Base-by-base conservation (phyloP, 2,797 vertebrate species). In the Vireo griseus region DNA sequence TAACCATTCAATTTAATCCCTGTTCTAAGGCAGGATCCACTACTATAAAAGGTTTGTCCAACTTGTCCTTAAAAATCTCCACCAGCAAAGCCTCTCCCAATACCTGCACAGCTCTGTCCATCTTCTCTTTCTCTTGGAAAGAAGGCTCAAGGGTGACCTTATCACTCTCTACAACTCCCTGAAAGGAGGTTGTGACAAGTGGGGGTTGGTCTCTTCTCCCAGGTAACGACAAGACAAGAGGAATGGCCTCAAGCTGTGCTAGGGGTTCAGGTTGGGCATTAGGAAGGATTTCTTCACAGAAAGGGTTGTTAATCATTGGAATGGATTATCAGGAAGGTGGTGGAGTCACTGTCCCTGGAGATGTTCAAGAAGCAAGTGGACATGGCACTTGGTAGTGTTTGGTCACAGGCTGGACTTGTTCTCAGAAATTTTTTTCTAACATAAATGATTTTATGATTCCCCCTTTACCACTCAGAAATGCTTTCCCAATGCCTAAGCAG, bases 331-430 rank as follows among this genome's bases (percentile, higher is more conserved):
- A 50, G 28, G 9, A 31, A 42, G 35, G 26, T 14, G 22, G 4
- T 44, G 42, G 31, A 62, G 22, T 42, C 22, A 54, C 31, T 22
- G 17, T 50, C 35, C n/a, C 22, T 44, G 35, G 6, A n/a, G n/a
- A 14, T 0, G 0, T 37, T 55, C 21, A 55, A 28, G 19, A 52
- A 68, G 73, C 3, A 58, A 48, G 33, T 40, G 33, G 29, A 59
- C 1, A 0, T 31, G 14, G 45, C 33, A 39, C 24, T 58, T 0
- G 0, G 21, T 37, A 8, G 15, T 26, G 15, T 39, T 35, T 40
- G 31, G 31, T 26, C 29, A 61, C 11, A 67, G 21, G 18, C 8
- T n/a, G 19, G 62, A 81, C 31, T 37, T 5, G 7, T 7, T 16
- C 10, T 52, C 33, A 47, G 40, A 59, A 29, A 16, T 39, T 10